phyloP scores from a whole-genome alignment of 2,888 invertebrate species.

The Hirtodrosophila alboralis region DNA sequence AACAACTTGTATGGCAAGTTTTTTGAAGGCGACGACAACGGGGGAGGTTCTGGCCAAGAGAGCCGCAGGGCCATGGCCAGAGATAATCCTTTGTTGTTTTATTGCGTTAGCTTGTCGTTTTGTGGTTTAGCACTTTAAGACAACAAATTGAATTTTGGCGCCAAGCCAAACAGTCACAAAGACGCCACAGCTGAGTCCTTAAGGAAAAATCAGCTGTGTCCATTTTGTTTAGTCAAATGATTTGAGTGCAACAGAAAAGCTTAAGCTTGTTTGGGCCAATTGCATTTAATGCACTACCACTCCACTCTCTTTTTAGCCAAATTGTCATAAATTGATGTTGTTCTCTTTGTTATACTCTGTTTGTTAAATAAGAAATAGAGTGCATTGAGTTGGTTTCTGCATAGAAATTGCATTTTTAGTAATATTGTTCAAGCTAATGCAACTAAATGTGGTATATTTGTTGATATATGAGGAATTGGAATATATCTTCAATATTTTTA shows the following conservation, averaged over 20 bases:
- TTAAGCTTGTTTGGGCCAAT: conserved; percentile 65
- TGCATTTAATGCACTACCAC: conserved; percentile 50
- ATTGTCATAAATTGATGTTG: conserved; percentile 1
- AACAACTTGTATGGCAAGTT: conserved; percentile 52
- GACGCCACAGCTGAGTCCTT: conserved; percentile 41
- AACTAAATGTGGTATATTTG: no score
- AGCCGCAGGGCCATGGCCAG: no score
- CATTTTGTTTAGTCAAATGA: conserved; percentile 65
- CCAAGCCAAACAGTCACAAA: conserved; percentile 45
- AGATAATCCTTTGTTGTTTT: conserved; percentile 74
- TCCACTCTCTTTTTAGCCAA: conserved; percentile 8
- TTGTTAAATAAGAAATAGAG: no score
- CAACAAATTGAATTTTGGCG: conserved; percentile 77
- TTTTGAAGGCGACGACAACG: conserved; percentile 39
- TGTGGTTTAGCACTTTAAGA: conserved; percentile 69
- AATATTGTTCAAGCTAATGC: no score
- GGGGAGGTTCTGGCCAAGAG: no score
- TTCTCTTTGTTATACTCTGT: neutral
- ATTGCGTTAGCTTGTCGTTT: conserved; percentile 64
- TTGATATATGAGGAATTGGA: no score
- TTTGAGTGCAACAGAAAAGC: conserved; percentile 13
- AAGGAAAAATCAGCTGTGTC: conserved; percentile 36
- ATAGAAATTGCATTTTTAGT: no score
- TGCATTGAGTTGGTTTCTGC: no score
- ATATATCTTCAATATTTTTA: no score